These are phyloP conservation scores for Eledona agricola DNA, from an alignment of 2,888 invertebrate genomes.

Conservation along the genomic window DNA sequence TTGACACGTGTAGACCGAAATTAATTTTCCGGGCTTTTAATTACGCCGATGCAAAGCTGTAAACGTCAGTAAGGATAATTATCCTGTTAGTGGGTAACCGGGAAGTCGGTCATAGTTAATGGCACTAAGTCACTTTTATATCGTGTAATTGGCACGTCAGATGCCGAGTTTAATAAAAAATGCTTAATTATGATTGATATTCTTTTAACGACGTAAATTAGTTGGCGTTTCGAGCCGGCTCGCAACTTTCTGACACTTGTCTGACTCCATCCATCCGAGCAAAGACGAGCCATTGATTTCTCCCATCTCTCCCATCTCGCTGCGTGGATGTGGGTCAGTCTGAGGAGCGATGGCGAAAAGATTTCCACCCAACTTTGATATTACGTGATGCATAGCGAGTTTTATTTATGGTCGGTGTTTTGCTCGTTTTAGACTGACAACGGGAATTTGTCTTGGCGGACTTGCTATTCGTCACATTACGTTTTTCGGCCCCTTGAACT, in stretches of 20 bases:
- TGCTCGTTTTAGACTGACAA: no score
- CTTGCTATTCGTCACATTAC: no score
- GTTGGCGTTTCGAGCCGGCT: slow-evolving; percentile 26
- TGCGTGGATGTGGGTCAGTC: no score
- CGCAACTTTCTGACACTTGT: slow-evolving; percentile 19
- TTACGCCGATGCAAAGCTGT: slow-evolving; percentile 19
- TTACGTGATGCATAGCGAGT: no score
- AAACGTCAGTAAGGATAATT: slow-evolving; percentile 21
- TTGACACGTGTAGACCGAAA: no score
- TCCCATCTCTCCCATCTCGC: background rate
- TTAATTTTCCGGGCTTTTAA: slow-evolving; percentile 18
- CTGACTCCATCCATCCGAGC: slow-evolving; percentile 6
- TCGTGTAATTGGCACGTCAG: slow-evolving; percentile 35
- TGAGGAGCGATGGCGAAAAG: no score
- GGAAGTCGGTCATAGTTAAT: slow-evolving; percentile 24
- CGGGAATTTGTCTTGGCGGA: background rate
- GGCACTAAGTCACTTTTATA: slow-evolving; percentile 26
- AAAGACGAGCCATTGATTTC: slow-evolving; percentile 1
- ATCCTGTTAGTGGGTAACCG: slow-evolving; percentile 11
- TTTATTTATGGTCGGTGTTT: no score
- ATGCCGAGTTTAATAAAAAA: slow-evolving; percentile 34
- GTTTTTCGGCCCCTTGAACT: no score
- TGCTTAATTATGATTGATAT: slow-evolving; percentile 39
- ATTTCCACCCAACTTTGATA: no score
- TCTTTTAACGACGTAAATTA: slow-evolving; percentile 35